Evolutionary conservation across 2,797 vertebrate genomes (phyloP).

Genomic region (Coranthus polyacanthus): DNA sequence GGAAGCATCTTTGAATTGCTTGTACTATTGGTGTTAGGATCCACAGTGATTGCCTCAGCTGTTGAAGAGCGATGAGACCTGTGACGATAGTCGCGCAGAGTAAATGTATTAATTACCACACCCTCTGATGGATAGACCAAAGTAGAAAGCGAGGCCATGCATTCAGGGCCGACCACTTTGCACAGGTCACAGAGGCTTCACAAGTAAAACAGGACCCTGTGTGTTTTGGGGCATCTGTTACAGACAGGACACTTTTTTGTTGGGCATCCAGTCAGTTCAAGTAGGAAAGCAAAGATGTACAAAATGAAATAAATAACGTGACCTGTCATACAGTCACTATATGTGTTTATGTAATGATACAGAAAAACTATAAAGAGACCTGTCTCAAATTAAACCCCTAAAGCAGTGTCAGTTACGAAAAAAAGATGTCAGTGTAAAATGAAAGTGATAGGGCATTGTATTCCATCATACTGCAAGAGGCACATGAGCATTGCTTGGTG

Average conservation of each 20-base stretch:
- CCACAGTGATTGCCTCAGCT: no score
- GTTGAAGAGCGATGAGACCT: no score
- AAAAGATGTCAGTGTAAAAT: constrained; percentile 50
- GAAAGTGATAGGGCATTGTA: constrained; percentile 52
- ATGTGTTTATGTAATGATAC: constrained; percentile 27
- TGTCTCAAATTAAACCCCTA: constrained; percentile 33
- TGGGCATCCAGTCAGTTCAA: background rate
- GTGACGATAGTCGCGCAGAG: no score
- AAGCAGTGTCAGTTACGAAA: constrained; percentile 26
- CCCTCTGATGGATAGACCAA: no score
- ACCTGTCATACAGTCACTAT: constrained; percentile 16
- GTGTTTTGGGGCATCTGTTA: background rate
- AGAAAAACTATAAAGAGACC: background rate
- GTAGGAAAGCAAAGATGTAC: background rate
- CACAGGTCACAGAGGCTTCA: no score
- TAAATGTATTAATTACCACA: no score
- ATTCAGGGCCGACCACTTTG: no score
- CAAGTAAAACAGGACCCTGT: no score
- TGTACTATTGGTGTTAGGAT: no score
- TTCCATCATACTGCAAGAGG: constrained; percentile 55
- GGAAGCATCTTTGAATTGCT: no score
- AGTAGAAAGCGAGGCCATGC: no score
- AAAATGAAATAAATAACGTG: constrained; percentile 8
- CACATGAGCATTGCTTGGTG: constrained; percentile 55
- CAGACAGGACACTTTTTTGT: background rate